Evolutionary conservation across 2,888 invertebrate species (phyloP).

Genomic region (Noctuana brunneofusca): DNA sequence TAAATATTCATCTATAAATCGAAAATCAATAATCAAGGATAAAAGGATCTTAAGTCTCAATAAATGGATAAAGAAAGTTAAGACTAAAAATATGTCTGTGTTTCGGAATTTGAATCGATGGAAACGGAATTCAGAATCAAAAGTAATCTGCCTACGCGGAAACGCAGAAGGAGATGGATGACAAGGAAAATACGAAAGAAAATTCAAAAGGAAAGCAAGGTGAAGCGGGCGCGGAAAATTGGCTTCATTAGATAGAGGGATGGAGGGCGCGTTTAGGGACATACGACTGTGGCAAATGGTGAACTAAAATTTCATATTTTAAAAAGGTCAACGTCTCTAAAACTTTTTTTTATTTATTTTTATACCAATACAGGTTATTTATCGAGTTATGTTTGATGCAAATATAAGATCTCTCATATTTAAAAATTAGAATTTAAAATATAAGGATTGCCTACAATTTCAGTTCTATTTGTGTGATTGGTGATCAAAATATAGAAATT

Average conservation of each 20-base stretch:
- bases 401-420: no score
- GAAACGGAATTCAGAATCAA: constrained; percentile 74
- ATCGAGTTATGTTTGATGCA: no score
- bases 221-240: constrained; percentile 75
- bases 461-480: no score
- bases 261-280: constrained; percentile 55
- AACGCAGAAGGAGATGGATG: constrained; percentile 76
- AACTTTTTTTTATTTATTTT: neutral
- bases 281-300: constrained; percentile 48
- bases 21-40: neutral
- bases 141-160: constrained; percentile 76
- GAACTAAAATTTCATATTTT: constrained; percentile 24
- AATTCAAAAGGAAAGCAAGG: constrained; percentile 77
- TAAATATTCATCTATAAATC: no score
- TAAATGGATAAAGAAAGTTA: neutral
- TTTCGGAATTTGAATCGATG: constrained; percentile 68
- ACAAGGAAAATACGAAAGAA: constrained; percentile 78
- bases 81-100: constrained; percentile 41
- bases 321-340: neutral
- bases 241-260: constrained; percentile 79
- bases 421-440: no score
- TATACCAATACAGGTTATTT: no score
- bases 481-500: no score
- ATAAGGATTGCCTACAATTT: no score
- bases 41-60: no score